phyloP scores from a whole-genome alignment of 1,140 invertebrate genomes.

The Hypsibius dujardini region DNA sequence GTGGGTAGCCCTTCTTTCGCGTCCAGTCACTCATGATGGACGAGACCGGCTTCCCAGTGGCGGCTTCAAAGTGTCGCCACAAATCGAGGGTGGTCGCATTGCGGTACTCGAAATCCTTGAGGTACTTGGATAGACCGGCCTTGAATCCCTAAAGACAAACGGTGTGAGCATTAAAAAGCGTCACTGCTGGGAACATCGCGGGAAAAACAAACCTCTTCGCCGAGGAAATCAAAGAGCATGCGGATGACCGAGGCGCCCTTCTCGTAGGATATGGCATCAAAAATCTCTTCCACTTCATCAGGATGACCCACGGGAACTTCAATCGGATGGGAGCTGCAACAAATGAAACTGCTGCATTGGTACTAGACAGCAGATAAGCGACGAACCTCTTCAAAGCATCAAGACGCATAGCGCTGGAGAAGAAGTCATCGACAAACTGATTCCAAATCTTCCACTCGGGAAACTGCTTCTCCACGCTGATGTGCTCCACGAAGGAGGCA shows the following conservation, averaged over 20 bases:
- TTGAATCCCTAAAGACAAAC: slow-evolving; percentile 49
- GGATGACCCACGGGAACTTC: slow-evolving; percentile 61
- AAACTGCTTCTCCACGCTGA: slow-evolving; percentile 35
- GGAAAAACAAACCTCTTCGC: slow-evolving; percentile 41
- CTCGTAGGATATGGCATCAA: slow-evolving; percentile 75
- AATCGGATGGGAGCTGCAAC: slow-evolving; percentile 60
- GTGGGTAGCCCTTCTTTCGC: slow-evolving; percentile 72
- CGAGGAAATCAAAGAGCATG: slow-evolving; percentile 89
- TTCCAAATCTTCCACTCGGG: slow-evolving; percentile 37
- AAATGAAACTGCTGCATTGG: neutral
- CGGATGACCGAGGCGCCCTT: slow-evolving; percentile 83
- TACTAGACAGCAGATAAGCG: slow-evolving; percentile 18
- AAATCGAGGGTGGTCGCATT: slow-evolving; percentile 88
- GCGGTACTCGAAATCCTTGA: slow-evolving; percentile 65
- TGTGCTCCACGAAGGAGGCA: slow-evolving; percentile 35
- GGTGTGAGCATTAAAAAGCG: no score
- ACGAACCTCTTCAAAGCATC: slow-evolving; percentile 32
- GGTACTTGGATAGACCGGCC: slow-evolving; percentile 81
- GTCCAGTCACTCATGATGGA: slow-evolving; percentile 90
- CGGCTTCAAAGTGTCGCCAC: slow-evolving; percentile 71
- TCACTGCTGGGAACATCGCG: no score
- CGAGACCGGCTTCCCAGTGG: slow-evolving; percentile 72
- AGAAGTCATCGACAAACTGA: slow-evolving; percentile 32
- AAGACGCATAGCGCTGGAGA: slow-evolving; percentile 31
- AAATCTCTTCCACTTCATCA: slow-evolving; percentile 74